Percentiles rank a stretch among this genome's conserved stretches.
phyloP scores from a whole-genome alignment of 2,797 vertebrate genomes.

The Oophaga sylvatica region DNA sequence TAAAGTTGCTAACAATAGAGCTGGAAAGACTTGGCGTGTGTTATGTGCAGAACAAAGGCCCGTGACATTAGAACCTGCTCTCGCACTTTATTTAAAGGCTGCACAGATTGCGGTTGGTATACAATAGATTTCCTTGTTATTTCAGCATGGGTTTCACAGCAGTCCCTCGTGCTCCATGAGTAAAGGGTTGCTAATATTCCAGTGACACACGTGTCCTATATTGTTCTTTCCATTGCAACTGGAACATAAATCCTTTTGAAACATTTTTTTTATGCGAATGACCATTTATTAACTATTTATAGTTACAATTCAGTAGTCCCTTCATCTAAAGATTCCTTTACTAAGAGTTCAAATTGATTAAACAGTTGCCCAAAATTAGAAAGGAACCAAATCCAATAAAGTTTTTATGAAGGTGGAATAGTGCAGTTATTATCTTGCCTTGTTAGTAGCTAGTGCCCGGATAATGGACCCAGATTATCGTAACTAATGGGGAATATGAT shows the following conservation, averaged over 20 bases:
- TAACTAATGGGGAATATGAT: neutral
- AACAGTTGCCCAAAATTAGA: neutral
- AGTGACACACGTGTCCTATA: neutral
- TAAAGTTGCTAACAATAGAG: slow-evolving; percentile 24
- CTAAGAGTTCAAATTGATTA: neutral
- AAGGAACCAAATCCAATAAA: neutral
- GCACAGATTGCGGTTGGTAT: neutral
- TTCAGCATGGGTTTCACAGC: slow-evolving; percentile 34
- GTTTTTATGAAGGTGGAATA: neutral
- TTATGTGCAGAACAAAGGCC: neutral
- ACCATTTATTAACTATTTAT: neutral
- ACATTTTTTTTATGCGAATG: neutral
- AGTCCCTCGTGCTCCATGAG: slow-evolving; percentile 9
- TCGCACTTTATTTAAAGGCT: slow-evolving; percentile 18
- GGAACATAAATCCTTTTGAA: slow-evolving; percentile 14
- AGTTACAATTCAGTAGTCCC: neutral
- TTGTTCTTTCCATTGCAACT: slow-evolving; percentile 32
- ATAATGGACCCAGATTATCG: neutral
- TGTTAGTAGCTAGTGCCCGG: neutral
- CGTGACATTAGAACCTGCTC: slow-evolving; percentile 20
- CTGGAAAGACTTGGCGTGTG: neutral
- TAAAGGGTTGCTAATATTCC: slow-evolving; percentile 27
- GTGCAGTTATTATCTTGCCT: neutral
- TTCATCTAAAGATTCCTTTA: neutral
- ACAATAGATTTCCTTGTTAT: slow-evolving; percentile 43